These are phyloP conservation scores for Scolopax rusticola DNA, from an alignment of 2,797 vertebrate species.

Conservation along the genomic window DNA sequence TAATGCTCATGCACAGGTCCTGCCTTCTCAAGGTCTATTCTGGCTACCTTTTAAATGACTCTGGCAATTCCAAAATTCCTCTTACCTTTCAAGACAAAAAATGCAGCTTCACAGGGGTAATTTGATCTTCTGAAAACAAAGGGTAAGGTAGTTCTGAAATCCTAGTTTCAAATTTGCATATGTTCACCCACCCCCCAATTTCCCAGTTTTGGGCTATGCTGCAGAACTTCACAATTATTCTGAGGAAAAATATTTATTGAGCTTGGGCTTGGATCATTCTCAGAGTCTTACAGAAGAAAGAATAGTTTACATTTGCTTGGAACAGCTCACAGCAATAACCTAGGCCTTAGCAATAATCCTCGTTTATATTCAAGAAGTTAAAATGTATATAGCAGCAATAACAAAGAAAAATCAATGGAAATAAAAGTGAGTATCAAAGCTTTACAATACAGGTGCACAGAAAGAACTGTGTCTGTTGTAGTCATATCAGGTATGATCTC, in stretches of 20 bases:
- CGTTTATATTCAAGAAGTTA: background rate
- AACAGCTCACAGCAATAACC: background rate
- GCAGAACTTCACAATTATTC: background rate
- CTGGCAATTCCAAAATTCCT: background rate
- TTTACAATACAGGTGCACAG: background rate
- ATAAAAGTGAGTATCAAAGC: background rate
- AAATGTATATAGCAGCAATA: background rate
- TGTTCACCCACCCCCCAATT: background rate
- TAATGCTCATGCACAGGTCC: background rate
- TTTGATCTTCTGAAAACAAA: background rate
- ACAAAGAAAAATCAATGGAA: slow-evolving; percentile 21
- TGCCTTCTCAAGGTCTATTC: background rate
- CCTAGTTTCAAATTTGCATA: background rate
- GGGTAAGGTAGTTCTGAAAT: background rate
- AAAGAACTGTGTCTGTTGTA: background rate
- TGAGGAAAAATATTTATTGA: background rate
- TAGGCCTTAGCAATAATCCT: background rate
- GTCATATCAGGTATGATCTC: background rate
- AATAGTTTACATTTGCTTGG: background rate
- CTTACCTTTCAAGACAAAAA: background rate
- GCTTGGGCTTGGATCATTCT: background rate
- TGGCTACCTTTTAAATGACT: background rate
- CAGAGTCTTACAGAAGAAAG: background rate
- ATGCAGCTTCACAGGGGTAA: background rate
- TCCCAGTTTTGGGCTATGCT: background rate